Evolutionary conservation across 2,888 invertebrate genomes (phyloP).

Genomic region (Meteorus cinctellus): DNA sequence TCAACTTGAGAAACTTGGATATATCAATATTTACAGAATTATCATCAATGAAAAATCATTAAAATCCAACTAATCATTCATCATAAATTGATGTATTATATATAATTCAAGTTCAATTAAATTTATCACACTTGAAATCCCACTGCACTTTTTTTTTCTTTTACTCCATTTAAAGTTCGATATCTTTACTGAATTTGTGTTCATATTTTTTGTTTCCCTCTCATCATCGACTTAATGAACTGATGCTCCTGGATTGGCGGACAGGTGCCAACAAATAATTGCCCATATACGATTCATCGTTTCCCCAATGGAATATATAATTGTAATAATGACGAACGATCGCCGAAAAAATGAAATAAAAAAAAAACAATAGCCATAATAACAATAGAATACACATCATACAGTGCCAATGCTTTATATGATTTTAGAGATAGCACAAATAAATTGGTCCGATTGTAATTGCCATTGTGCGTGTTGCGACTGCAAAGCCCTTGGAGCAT

Average conservation of each 20-base stretch:
- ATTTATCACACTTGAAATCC: no score
- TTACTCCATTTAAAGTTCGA: no score
- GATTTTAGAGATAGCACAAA: constrained; percentile 60
- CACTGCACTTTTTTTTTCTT: no score
- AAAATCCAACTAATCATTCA: not conserved
- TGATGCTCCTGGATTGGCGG: constrained; percentile 26
- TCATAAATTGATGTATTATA: not conserved
- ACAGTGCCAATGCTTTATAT: constrained; percentile 4
- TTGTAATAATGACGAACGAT: constrained; percentile 54
- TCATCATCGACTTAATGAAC: constrained; percentile 33
- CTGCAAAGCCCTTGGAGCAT: constrained; percentile 40
- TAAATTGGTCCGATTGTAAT: constrained; percentile 71
- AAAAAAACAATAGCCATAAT: constrained; percentile 9
- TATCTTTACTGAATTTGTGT: not conserved
- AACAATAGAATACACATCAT: constrained; percentile 22
- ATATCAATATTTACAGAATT: not conserved
- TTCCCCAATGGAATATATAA: constrained; percentile 30
- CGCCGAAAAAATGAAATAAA: constrained; percentile 41
- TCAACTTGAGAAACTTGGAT: constrained; percentile 7
- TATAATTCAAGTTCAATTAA: not conserved
- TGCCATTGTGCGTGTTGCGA: constrained; percentile 71
- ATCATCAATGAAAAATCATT: not conserved
- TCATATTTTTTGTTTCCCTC: constrained; percentile 10
- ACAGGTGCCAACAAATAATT: constrained; percentile 46
- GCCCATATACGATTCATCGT: constrained; percentile 41